Evolutionary conservation across 2,113 vertebrate genomes (phyloP), one percentile per base, ranked within the genome.

Genomic region (Pterophyllum scalare): DNA sequence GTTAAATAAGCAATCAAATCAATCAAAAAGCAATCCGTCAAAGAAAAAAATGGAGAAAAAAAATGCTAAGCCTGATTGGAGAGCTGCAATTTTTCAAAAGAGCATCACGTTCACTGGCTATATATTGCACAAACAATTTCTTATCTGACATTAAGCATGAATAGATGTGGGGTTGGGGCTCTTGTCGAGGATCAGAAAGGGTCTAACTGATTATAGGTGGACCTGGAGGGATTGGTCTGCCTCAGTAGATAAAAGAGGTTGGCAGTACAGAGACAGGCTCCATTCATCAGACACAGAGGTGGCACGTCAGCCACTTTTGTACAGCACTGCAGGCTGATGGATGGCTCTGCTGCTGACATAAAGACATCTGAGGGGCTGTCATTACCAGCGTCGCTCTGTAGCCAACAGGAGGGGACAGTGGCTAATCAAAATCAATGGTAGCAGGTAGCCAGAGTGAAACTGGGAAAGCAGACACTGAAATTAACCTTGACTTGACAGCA

Each of bases 1-100:
- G 94, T 94, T 94, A 94, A 94, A 92, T 89, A 93, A 92, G 89
- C 93, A 93, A 94, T 95, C 89, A 93, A 92, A 95, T 95, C 91
- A 92, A 92, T 95, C 93, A 94, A 82, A 94, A 91, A 83, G 57
- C 84, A 64, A 93, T 93, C 84, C 80, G 80, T 88, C 80, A 80
- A 84, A 83, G 64, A 82, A 80, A 83, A 75, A 81, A 67, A 2
- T 6, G 4, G 6, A 74, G 20, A 38, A 46, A 52, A 52, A 22
- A 82, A 90, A 22, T 56, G 49, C 87, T 52, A 65, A 59, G 82
- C 84, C 75, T 58, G 70, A 77, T 82, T 82, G 61, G 76, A 87
- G 79, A 82, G 78, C 81, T 61, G 83, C 74, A 56, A 87, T 95
- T 93, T 91, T 91, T 94, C 91, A 91, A 78, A 89, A 57, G 59